These are phyloP conservation scores for Lacanobia wlatinum DNA, from an alignment of 2,888 invertebrate species.

Conservation along the genomic window DNA sequence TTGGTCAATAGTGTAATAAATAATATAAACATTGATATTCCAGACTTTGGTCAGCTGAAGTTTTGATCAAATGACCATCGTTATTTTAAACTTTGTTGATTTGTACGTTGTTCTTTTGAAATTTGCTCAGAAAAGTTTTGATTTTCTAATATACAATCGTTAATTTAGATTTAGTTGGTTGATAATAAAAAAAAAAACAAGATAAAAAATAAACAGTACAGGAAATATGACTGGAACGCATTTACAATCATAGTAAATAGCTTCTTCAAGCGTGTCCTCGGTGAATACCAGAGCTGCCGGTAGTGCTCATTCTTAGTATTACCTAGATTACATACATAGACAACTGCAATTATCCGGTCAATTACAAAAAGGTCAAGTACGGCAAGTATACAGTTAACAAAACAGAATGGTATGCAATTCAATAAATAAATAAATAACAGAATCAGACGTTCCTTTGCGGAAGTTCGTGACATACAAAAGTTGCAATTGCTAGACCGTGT, in stretches of 20 bases:
- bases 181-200: too few relatives aligned
- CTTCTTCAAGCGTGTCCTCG: not conserved
- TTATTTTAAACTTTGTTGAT: too few relatives aligned
- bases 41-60: too few relatives aligned
- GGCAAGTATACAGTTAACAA: slow-evolving; percentile 7
- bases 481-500: not conserved
- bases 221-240: not conserved
- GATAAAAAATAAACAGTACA: too few relatives aligned
- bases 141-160: too few relatives aligned
- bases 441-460: not conserved
- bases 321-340: slow-evolving; percentile 14
- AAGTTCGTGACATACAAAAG: not conserved
- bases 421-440: not conserved
- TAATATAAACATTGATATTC: too few relatives aligned
- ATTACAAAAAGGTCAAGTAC: slow-evolving; percentile 10
- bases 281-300: not conserved
- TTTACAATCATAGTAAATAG: not conserved
- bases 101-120: too few relatives aligned
- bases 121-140: too few relatives aligned
- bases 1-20: too few relatives aligned
- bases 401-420: not conserved
- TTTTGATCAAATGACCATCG: too few relatives aligned
- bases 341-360: slow-evolving; percentile 12
- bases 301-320: slow-evolving; percentile 8
- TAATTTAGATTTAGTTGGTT: too few relatives aligned